These are phyloP conservation scores for Standfussiana lucernea DNA, from an alignment of 2,888 invertebrate species.

Conservation along the genomic window DNA sequence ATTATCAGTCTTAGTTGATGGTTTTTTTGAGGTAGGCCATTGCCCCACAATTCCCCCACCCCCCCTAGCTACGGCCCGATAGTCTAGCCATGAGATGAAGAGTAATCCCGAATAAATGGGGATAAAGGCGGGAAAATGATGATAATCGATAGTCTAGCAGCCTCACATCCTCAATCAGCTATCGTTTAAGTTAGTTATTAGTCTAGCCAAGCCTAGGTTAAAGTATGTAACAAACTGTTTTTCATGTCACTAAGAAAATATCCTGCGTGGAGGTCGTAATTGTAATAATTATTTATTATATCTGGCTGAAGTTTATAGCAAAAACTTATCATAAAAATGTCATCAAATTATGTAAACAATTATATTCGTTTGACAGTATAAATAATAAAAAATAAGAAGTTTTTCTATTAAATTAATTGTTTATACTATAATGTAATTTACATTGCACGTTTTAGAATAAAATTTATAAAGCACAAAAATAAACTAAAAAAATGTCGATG, in stretches of 20 bases:
- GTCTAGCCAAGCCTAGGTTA: not conserved
- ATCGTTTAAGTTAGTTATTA: not conserved
- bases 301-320: slow-evolving; percentile 20
- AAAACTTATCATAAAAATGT: not conserved
- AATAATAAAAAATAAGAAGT: slow-evolving; percentile 11
- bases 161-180: not conserved
- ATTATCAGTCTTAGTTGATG: too few species aligned
- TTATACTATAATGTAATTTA: slow-evolving; percentile 35
- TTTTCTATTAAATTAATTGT: slow-evolving; percentile 23
- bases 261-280: not conserved
- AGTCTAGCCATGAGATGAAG: too few species aligned
- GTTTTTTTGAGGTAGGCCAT: too few species aligned
- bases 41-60: too few species aligned
- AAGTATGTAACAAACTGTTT: not conserved
- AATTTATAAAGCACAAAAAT: slow-evolving; percentile 57
- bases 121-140: too few species aligned
- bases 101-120: too few species aligned
- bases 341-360: slow-evolving; percentile 20
- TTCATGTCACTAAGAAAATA: not conserved
- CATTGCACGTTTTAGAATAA: slow-evolving; percentile 37
- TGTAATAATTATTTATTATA: not conserved
- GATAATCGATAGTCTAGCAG: too few species aligned
- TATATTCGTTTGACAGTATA: slow-evolving; percentile 20
- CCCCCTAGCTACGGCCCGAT: too few species aligned
- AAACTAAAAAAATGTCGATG: slow-evolving; percentile 74